phyloP scores from a whole-genome alignment of 2,113 vertebrate genomes.

The Nycticryphes semicollaris region DNA sequence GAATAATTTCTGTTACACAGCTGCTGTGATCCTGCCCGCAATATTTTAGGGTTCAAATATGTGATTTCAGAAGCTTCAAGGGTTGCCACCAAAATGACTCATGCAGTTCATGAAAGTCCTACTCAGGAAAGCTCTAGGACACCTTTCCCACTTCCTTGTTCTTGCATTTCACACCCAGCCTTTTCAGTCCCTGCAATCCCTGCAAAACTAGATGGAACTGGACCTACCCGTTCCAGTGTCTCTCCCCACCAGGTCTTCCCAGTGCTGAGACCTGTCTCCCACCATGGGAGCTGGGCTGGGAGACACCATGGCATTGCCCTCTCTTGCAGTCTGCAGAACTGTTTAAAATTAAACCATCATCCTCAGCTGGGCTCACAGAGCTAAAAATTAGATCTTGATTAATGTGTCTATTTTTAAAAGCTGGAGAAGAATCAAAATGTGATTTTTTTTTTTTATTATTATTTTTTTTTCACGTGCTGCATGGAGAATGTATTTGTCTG shows the following conservation, averaged over 20 bases:
- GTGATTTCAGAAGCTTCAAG: neutral
- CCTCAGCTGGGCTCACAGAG: neutral
- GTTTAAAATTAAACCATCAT: neutral
- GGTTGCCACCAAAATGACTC: neutral
- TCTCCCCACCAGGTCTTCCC: neutral
- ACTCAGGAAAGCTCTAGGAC: neutral
- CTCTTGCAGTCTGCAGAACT: neutral
- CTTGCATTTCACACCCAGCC: neutral
- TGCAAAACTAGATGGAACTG: fast-evolving
- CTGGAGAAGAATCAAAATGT: neutral
- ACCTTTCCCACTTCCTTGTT: neutral
- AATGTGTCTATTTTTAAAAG: conserved; percentile 34
- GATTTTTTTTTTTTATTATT: neutral
- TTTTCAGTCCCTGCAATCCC: neutral
- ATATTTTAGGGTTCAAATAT: neutral
- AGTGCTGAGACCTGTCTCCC: neutral
- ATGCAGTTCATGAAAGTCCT: neutral
- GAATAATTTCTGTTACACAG: neutral
- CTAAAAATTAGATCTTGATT: conserved; percentile 14
- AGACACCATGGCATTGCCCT: neutral
- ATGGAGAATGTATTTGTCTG: neutral
- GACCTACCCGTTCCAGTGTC: fast-evolving
- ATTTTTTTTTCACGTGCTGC: neutral
- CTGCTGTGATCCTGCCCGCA: neutral
- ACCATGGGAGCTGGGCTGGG: fast-evolving